phyloP scores from a whole-genome alignment of 2,888 invertebrate species.

The Aplocera efformata region DNA sequence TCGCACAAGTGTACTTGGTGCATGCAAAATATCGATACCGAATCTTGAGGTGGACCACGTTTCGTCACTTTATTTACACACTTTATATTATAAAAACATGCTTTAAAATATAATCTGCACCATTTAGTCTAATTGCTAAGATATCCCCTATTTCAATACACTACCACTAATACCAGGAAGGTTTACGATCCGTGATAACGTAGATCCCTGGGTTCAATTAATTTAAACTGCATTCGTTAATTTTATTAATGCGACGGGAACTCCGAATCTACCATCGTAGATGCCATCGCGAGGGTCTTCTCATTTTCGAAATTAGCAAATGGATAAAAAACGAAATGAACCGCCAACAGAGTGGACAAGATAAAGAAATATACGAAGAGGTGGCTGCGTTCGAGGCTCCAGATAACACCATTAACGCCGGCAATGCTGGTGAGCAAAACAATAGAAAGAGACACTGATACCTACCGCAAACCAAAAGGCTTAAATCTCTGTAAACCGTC shows the following conservation, averaged over 20 bases:
- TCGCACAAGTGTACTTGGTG: too few relatives aligned
- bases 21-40: too few relatives aligned
- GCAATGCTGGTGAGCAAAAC: constrained; percentile 67
- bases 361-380: constrained; percentile 80
- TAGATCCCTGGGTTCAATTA: constrained; percentile 70
- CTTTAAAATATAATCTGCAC: too few relatives aligned
- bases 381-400: constrained; percentile 74
- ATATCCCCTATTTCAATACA: too few relatives aligned
- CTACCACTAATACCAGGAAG: constrained; percentile 46
- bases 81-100: too few relatives aligned
- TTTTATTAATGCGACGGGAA: constrained; percentile 72
- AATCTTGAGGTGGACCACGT: too few relatives aligned
- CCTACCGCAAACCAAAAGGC: constrained; percentile 24
- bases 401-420: constrained; percentile 80
- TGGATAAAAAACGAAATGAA: constrained; percentile 71
- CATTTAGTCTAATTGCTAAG: too few relatives aligned
- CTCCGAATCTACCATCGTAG: constrained; percentile 72
- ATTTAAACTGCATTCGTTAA: constrained; percentile 76
- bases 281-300: constrained; percentile 72
- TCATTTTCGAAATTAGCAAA: constrained; percentile 80
- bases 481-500: constrained; percentile 17
- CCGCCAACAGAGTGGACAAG: constrained; percentile 75
- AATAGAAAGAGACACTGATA: constrained; percentile 61
- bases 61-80: too few relatives aligned
- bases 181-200: constrained; percentile 60